phyloP scores from a whole-genome alignment of 1,140 invertebrate genomes.

The Drosophila lowei region DNA sequence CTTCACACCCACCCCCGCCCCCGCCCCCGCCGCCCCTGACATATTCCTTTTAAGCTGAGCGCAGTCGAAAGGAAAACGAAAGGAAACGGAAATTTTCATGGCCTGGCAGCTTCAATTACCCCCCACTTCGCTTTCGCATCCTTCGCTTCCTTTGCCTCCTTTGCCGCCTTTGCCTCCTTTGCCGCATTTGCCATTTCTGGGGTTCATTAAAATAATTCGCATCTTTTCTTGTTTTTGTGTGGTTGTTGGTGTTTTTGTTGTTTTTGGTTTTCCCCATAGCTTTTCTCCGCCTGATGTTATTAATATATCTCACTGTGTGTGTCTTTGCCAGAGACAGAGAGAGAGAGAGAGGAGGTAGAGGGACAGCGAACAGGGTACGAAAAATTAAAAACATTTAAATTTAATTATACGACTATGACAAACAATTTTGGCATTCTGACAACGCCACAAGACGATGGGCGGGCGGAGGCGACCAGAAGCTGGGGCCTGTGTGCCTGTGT shows the following conservation, averaged over 20 bases:
- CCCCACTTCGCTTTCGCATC: background rate
- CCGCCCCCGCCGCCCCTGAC: background rate
- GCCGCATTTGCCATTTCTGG: constrained; percentile 4
- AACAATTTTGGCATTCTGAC: constrained; percentile 80
- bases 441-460: constrained; percentile 19
- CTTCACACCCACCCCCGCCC: background rate
- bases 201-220: constrained; percentile 64
- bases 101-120: constrained; percentile 45
- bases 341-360: no score
- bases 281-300: constrained; percentile 29
- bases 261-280: constrained; percentile 4
- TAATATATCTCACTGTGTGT: constrained; percentile 19
- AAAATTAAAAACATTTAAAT: constrained; percentile 75
- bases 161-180: background rate
- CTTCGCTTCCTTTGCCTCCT: background rate
- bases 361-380: background rate
- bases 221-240: constrained; percentile 12
- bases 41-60: constrained; percentile 6
- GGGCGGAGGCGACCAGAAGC: background rate
- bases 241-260: constrained; percentile 2
- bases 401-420: constrained; percentile 81
- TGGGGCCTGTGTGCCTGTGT: background rate
- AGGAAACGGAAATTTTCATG: constrained; percentile 24
- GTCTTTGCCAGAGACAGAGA: no score
- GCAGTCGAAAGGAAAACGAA: no score